A percentile compares a stretch with the other conserved stretches of the same genome.
phyloP scores from a whole-genome alignment of 2,797 vertebrate species.

The Rhinophrynus dorsalis region DNA sequence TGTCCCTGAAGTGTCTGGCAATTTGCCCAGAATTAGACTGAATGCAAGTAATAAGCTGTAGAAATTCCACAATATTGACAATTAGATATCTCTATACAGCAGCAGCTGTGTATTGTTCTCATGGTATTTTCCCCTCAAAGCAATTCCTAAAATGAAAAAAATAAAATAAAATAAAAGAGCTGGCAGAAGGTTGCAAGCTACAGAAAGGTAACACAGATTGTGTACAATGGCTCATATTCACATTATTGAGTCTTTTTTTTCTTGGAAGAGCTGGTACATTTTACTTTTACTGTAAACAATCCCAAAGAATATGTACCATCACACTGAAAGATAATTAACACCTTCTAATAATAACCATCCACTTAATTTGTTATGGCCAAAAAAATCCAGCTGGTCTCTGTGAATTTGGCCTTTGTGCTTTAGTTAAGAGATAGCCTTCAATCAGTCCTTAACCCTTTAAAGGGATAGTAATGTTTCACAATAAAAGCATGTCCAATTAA shows the following conservation, averaged over 20 bases:
- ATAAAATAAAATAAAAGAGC: conserved; percentile 57
- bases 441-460: no score
- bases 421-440: no score
- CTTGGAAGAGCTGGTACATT: background rate
- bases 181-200: conserved; percentile 79
- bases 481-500: no score
- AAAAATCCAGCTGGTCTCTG: no score
- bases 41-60: conserved; percentile 86
- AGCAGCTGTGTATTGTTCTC: conserved; percentile 85
- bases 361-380: no score
- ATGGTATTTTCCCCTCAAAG: conserved; percentile 80
- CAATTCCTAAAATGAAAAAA: conserved; percentile 72
- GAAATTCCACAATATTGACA: conserved; percentile 86
- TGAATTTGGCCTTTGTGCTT: no score
- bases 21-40: conserved; percentile 87
- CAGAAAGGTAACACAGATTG: conserved; percentile 78
- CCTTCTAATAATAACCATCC: no score
- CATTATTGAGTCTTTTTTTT: conserved; percentile 67
- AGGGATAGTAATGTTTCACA: no score
- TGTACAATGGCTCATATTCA: conserved; percentile 73
- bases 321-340: no score
- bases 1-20: conserved; percentile 85
- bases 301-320: background rate
- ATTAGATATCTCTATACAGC: conserved; percentile 84
- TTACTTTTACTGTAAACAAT: background rate